Evolutionary conservation across 1,140 invertebrate species (phyloP).

Genomic region (Holotrichia oblita): DNA sequence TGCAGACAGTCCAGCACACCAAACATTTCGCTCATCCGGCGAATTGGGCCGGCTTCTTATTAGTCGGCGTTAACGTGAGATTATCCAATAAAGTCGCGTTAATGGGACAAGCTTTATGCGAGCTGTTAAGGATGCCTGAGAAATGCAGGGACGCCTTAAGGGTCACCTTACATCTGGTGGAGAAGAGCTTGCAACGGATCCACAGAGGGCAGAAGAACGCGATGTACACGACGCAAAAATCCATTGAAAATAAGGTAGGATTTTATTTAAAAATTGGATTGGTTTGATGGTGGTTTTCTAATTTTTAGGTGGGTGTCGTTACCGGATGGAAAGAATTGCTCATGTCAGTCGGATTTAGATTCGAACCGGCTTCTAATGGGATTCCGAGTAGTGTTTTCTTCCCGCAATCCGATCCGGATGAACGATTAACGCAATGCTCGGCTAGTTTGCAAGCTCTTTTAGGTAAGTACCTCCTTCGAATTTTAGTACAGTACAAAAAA

Average conservation of each 20-base stretch:
- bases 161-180: constrained; percentile 85
- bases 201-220: constrained; percentile 94
- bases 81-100: constrained; percentile 92
- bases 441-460: constrained; percentile 92
- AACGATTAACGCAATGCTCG: constrained; percentile 91
- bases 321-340: constrained; percentile 94
- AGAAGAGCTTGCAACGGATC: constrained; percentile 94
- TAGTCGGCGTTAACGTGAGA: constrained; percentile 86
- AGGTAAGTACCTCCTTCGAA: neutral
- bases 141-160: constrained; percentile 82
- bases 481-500: too few relatives aligned
- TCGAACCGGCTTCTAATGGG: constrained; percentile 93
- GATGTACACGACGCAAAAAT: constrained; percentile 97
- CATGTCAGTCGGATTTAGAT: constrained; percentile 94
- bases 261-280: neutral
- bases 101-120: constrained; percentile 94
- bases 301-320: constrained; percentile 70
- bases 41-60: constrained; percentile 94
- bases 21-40: constrained; percentile 96
- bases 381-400: constrained; percentile 97
- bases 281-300: neutral
- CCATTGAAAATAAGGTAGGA: constrained; percentile 90
- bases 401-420: constrained; percentile 94
- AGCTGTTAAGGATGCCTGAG: constrained; percentile 84
- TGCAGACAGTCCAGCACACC: constrained; percentile 94